Conservation (phyloP, 1,140 invertebrate species). For the Lamellibrachia luymesi region DNA sequence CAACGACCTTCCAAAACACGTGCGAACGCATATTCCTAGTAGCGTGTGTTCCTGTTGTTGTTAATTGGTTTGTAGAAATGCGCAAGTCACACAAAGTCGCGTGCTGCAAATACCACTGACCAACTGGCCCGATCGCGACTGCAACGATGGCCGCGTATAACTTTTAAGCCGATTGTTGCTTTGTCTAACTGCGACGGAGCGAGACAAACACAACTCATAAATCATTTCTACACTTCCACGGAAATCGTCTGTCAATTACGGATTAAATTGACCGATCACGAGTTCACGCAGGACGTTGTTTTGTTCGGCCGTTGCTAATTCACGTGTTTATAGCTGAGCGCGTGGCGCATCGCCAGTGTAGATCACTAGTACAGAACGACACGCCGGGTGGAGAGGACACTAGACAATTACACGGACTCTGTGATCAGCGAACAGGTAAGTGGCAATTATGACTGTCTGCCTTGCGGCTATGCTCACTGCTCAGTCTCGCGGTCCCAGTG, state of each 20-base stretch:
- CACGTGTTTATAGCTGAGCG: neutral
- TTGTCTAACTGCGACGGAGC: neutral
- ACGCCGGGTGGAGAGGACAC: neutral
- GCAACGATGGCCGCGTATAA: neutral
- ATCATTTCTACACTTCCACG: neutral
- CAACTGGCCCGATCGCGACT: neutral
- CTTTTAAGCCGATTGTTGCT: neutral
- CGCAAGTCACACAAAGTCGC: neutral
- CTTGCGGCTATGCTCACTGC: neutral
- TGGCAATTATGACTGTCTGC: neutral
- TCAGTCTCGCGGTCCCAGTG: neutral
- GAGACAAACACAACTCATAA: neutral
- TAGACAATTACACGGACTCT: neutral
- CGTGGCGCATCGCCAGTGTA: neutral
- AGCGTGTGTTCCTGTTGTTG: neutral
- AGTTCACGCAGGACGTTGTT: neutral
- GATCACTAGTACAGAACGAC: neutral
- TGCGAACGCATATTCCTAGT: neutral
- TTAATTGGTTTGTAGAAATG: neutral
- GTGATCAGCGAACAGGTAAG: neutral
- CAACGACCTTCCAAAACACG: neutral
- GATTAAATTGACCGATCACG: neutral
- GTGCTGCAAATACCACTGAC: neutral
- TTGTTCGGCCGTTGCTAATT: neutral
- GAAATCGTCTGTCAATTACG: conserved; percentile 4